A percentile compares a stretch with the other conserved stretches of the same genome.
Evolutionary conservation across 2,113 vertebrate genomes (phyloP).

Genomic region (Turdus rufiventris): DNA sequence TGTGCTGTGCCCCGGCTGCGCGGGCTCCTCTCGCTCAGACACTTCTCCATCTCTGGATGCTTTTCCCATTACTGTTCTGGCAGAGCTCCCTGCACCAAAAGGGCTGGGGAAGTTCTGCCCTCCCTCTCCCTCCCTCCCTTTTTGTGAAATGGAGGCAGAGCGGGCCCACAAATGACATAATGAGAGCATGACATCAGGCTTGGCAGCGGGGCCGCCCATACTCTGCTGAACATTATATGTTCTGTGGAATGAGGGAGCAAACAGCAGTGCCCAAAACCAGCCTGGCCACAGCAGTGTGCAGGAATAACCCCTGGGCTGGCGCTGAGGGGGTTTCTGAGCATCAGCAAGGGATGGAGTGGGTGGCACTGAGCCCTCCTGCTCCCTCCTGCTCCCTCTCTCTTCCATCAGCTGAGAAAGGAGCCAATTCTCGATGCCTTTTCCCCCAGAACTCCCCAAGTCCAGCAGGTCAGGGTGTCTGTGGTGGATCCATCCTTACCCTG

Average conservation of each 20-base stretch:
- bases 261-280: not conserved
- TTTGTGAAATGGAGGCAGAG: constrained; percentile 24
- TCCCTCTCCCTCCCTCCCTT: not conserved
- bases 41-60: not conserved
- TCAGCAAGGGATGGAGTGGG: rapidly evolving
- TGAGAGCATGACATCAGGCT: constrained; percentile 65
- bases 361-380: not conserved
- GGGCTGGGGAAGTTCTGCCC: constrained; percentile 27
- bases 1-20: not conserved
- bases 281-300: not conserved
- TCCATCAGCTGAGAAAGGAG: not conserved
- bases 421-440: rapidly evolving
- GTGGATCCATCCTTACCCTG: not conserved
- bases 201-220: not conserved
- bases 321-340: not conserved
- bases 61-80: constrained; percentile 59
- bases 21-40: not conserved
- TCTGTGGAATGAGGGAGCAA: not conserved
- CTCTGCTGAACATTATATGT: not conserved
- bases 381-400: not conserved
- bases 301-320: not conserved
- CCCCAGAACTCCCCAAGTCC: rapidly evolving
- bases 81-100: not conserved
- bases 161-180: constrained; percentile 59
- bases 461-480: not conserved